Evolutionary conservation across 2,888 invertebrate species (phyloP), one percentile per base, ranked within the genome.

Genomic region (Drosophila merina): DNA sequence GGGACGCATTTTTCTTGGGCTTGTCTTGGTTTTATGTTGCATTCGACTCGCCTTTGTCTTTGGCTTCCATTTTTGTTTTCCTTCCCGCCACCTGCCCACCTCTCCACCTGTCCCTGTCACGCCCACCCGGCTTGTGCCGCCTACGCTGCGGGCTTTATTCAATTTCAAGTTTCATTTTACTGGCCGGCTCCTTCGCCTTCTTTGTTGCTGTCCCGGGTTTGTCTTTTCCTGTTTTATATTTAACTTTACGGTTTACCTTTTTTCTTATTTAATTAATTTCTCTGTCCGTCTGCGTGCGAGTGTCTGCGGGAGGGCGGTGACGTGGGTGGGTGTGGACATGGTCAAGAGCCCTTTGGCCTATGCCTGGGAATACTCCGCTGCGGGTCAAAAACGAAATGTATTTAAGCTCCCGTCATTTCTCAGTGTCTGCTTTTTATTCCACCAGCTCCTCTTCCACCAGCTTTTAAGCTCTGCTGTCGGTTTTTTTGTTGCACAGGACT

Each of bases 241-340:
- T 84, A 86, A 80, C 84, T 84, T 84, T 80, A 83, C 77, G 81
- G 84, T 71, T 88, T 88, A 88, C 84, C 84, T 88, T 84, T 80
- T 86, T 76, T 83, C 81, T 88, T 85, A 88, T 85, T 85, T 85
- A 88, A 85, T 85, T 85, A 85, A 85, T 85, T 88, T 84, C 68
- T 50, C 38, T 83, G 71, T 68, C 71, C 72, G 70, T 50, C 25
- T 66, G 7, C 20, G 42, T 45, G 57, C 58, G n/a, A 5, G 40
- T 68, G n/a, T 26, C 51, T 62, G 47, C 62, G 60, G n/a, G 0
- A 33, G 59, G 54, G 12, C 38, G 12, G 44, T 33, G 38, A 8
- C 33, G 0, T 57, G 26, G 47, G 40, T 57, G 44, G 48, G 36
- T 55, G 10, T 48, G 57, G 60, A 56, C 51, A 44, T 54, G 64